Base-by-base conservation (phyloP, 2,797 vertebrate species). In the Arremon aurantiirostris region DNA sequence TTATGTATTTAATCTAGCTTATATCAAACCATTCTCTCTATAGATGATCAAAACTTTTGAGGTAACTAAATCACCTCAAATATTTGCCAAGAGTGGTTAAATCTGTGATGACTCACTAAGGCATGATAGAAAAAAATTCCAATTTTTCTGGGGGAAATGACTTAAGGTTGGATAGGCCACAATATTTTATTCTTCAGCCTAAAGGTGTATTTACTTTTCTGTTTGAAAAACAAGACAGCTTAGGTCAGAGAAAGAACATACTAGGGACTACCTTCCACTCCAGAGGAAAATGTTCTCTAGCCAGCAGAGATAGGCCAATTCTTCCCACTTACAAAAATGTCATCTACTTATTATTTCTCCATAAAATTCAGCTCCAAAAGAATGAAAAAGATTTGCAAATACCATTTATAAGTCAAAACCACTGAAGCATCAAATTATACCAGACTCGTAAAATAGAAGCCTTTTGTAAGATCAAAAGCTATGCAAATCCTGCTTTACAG, bases 401-500 rank as follows among this genome's bases (percentile, higher is more conserved):
- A 56, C 68, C 37, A 85, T 86, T 93, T 95, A 22, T 81, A 94
- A 94, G 53, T 89, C 60, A 92, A 90, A 97, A 63, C 12, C 70
- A 93, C 42, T 77, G 76, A 68, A 92, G 93, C 76, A 94, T 88
- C 53, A 95, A 89, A 83, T 94, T 60, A 82, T 90, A 79, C 88
- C 81, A 80, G 56, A 80, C 55, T 95, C 7, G 1, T 75, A 94
- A 90, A 86, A 91, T 39, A 91, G 34, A 79, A 91, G 63, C 28
- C 41, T 85, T 86, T 59, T 79, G 53, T 92, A 71, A 93, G 52
- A 85, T 79, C 75, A 93, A 82, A 89, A 78, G 42, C 65, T 80
- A 89, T 92, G 89, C 64, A 95, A 86, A 95, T 90, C 61, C 90
- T 92, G 27, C 46, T 60, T 95, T 97, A 84, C 64, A 91, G 73